Percentiles rank a stretch among this genome's conserved stretches.
Conservation (phyloP, 1,140 invertebrate species). For the Macrocentrus cingulum region DNA sequence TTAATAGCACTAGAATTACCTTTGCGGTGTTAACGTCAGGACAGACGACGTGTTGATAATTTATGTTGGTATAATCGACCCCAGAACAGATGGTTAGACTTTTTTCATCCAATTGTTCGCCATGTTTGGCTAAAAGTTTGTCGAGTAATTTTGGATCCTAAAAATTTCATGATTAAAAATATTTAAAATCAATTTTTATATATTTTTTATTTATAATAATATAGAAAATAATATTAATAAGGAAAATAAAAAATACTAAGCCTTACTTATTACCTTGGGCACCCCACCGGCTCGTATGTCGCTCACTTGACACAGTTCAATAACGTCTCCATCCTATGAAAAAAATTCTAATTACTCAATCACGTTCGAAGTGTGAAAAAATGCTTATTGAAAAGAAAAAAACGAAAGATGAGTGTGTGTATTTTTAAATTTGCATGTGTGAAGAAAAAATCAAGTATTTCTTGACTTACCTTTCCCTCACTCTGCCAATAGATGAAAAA, state of each 20-base stretch:
- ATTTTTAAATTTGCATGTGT: no score
- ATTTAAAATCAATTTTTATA: no score
- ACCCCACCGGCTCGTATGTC: slow-evolving; percentile 88
- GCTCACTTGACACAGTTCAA: slow-evolving; percentile 96
- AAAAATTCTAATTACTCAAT: slow-evolving; percentile 11
- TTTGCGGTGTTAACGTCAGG: slow-evolving; percentile 88
- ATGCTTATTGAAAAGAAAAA: slow-evolving; percentile 6
- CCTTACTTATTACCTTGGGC: slow-evolving; percentile 70
- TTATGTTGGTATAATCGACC: slow-evolving; percentile 99
- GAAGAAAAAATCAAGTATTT: no score
- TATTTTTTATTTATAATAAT: no score
- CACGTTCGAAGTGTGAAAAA: slow-evolving; percentile 1
- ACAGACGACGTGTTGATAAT: slow-evolving; percentile 96
- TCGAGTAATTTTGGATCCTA: slow-evolving; percentile 84
- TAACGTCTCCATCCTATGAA: slow-evolving; percentile 88
- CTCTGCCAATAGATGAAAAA: slow-evolving; percentile 99
- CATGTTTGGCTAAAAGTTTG: slow-evolving; percentile 77
- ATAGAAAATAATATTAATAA: no score
- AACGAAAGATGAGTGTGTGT: neutral
- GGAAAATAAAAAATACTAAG: neutral
- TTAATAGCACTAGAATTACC: slow-evolving; percentile 61
- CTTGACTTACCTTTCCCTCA: slow-evolving; percentile 82
- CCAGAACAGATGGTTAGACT: slow-evolving; percentile 98
- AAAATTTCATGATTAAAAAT: slow-evolving; percentile 6
- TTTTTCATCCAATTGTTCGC: slow-evolving; percentile 85